Evolutionary conservation across 2,113 vertebrate genomes (phyloP).

Genomic region (Galemys pyrenaicus): DNA sequence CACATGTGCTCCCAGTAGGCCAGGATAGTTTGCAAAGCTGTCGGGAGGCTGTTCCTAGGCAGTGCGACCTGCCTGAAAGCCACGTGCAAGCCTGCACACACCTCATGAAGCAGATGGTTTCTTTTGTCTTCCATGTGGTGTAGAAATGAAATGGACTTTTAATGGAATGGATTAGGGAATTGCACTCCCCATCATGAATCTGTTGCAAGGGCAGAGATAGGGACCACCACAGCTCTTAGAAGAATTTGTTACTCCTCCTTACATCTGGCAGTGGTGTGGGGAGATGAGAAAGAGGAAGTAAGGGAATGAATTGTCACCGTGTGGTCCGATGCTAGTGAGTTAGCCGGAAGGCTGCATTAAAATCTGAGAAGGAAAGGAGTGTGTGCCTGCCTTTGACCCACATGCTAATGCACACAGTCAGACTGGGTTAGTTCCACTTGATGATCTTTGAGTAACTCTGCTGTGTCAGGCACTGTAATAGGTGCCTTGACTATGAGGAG

Average conservation of each 20-base stretch:
- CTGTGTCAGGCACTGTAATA: background rate
- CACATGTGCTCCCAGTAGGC: background rate
- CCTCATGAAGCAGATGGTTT: conserved; percentile 4
- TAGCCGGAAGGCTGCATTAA: background rate
- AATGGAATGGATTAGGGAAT: conserved; percentile 42
- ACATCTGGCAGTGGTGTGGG: background rate
- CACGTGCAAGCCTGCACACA: background rate
- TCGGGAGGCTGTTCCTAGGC: conserved; percentile 24
- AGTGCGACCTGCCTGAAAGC: background rate
- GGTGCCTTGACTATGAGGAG: background rate
- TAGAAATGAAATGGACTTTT: conserved; percentile 44
- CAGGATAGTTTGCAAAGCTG: background rate
- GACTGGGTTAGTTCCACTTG: background rate
- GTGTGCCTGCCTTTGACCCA: background rate
- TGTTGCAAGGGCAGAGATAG: background rate
- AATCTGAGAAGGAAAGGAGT: background rate
- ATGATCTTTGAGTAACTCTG: background rate
- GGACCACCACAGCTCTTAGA: background rate
- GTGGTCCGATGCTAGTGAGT: background rate
- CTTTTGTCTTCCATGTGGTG: background rate
- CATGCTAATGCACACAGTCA: background rate
- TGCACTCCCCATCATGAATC: background rate
- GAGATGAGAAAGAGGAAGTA: background rate
- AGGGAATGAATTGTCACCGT: background rate
- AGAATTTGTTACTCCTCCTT: background rate